These are phyloP conservation scores for Belonocnema kinseyi DNA, from an alignment of 1,140 invertebrate species.

Conservation along the genomic window DNA sequence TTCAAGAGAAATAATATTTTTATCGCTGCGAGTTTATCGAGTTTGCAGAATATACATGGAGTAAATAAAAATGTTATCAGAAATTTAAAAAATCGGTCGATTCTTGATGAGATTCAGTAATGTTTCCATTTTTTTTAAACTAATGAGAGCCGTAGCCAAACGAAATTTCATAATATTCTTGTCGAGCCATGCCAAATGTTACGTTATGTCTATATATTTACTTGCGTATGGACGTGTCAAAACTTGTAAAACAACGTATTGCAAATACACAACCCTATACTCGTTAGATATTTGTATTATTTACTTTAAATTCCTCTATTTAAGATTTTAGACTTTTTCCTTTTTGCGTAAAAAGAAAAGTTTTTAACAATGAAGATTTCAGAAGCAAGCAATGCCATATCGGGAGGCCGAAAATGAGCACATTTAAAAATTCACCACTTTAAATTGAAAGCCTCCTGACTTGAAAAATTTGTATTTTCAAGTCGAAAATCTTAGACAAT, in stretches of 20 bases:
- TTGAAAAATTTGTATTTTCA: too few relatives aligned
- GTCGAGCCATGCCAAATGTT: not conserved
- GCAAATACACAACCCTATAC: not conserved
- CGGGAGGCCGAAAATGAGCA: too few relatives aligned
- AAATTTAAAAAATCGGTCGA: not conserved
- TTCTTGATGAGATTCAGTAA: not conserved
- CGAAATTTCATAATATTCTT: not conserved
- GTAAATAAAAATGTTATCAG: not conserved
- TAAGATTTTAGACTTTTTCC: too few relatives aligned
- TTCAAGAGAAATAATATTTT: too few relatives aligned
- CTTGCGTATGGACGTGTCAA: not conserved
- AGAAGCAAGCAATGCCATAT: too few relatives aligned
- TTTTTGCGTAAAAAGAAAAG: too few relatives aligned
- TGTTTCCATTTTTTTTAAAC: not conserved
- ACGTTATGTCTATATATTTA: constrained; percentile 1
- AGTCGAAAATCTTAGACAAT: too few relatives aligned
- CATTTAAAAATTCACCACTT: too few relatives aligned
- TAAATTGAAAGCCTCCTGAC: too few relatives aligned
- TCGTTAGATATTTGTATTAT: not conserved
- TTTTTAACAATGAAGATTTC: too few relatives aligned
- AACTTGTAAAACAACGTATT: not conserved
- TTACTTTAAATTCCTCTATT: not conserved
- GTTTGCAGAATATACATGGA: too few relatives aligned
- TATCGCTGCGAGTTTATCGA: too few relatives aligned
- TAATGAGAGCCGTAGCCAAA: constrained; percentile 4